Base-by-base conservation (phyloP, 2,797 vertebrate species). In the Loris lydekkerianus region DNA sequence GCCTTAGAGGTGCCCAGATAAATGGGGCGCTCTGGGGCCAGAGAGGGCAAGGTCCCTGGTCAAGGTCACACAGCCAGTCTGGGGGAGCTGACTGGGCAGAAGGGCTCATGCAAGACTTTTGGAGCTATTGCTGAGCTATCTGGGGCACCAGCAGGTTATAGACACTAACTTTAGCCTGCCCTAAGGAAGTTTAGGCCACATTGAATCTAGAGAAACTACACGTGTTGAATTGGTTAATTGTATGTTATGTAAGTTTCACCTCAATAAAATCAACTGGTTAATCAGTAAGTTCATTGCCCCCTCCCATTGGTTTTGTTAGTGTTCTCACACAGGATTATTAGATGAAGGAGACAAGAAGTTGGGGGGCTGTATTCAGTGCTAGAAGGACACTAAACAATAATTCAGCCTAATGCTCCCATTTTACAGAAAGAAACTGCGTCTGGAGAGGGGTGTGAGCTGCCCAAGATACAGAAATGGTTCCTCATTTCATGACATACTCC, bases 341-440 rank as follows among this genome's bases (percentile, higher is more conserved):
- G 80, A 37, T 2, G 23, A 73, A 80, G 49, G 49, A 2, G 61
- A n/a, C 5, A 34, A 25, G 61, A 21, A 53, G 31, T 25, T 7
- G 29, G 78, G 61, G 61, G 43, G 67, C 23, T 20, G 37, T 67
- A 14, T 61, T 43, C 14, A 53, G 25, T 8, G 37, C 75, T 43
- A 18, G 72, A 70, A 80, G 78, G 14, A 49, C 70, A 23, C 25
- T 25, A 1, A 34, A 34, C 86, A 46, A 63, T 10, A 61, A 69
- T 7, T 53, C 31, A 81, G 34, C 72, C 23, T 40, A 11, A 2
- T 40, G 23, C 18, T 5, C 18, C 61, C 18, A 14, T 31, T 87
- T 92, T 49, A n/a, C 29, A 13, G 58, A 43, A 70, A 53, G 75
- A 93, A 72, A 93, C 40, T 13, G 67, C 87, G 72, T 34, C 46